Evolutionary conservation across 2,797 vertebrate genomes (phyloP).

Genomic region (Gephyroberyx darwinii): DNA sequence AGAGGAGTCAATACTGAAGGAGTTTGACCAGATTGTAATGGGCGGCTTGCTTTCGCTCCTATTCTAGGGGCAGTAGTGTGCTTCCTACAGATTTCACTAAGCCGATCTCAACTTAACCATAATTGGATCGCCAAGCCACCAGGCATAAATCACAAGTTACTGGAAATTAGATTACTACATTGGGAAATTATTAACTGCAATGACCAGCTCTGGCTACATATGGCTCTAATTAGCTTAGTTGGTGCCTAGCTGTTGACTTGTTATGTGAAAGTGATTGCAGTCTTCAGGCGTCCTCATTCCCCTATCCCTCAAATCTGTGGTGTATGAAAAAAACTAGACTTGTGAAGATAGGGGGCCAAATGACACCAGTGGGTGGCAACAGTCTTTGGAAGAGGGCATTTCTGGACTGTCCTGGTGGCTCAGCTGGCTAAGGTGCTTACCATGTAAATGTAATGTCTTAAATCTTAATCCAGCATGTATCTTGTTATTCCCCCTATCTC

Average conservation of each 20-base stretch:
- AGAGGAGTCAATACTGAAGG: not conserved
- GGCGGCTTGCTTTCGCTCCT: too few relatives aligned
- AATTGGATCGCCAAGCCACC: not conserved
- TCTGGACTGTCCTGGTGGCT: too few relatives aligned
- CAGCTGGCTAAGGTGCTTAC: too few relatives aligned
- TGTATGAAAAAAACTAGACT: not conserved
- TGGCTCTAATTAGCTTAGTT: slow-evolving; percentile 5
- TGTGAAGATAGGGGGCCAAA: not conserved
- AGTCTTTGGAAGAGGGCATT: too few relatives aligned
- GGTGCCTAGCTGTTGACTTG: not conserved
- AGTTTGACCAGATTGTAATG: not conserved
- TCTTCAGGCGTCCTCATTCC: not conserved
- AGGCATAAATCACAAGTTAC: not conserved
- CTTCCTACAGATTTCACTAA: too few relatives aligned
- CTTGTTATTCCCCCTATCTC: too few relatives aligned
- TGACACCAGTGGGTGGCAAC: not conserved
- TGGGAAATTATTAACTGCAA: too few relatives aligned
- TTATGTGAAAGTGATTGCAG: not conserved
- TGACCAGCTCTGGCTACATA: slow-evolving; percentile 19
- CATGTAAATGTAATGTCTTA: too few relatives aligned
- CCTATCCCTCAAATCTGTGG: not conserved
- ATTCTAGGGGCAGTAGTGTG: too few relatives aligned
- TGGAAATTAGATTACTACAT: not conserved
- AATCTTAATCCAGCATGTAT: too few relatives aligned
- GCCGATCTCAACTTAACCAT: too few relatives aligned